Base-by-base conservation (phyloP, 2,113 vertebrate genomes). In the Pycnonotus jocosus region DNA sequence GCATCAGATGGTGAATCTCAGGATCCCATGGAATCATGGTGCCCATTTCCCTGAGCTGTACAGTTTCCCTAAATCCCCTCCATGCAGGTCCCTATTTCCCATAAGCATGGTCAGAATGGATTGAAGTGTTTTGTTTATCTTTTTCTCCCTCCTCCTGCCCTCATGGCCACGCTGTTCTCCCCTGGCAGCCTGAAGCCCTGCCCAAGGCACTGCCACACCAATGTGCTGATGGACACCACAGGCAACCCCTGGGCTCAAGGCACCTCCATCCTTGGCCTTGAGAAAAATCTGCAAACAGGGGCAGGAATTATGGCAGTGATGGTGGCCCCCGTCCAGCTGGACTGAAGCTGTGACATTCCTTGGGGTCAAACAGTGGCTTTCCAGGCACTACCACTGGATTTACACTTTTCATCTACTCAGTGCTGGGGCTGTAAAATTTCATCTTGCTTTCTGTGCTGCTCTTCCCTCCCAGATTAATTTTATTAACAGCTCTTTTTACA, bases 91-190 rank as follows among this genome's bases (percentile, higher is more conserved):
- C 10, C 1, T 2, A 3, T 18, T 79, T 72, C 81, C 93, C 8
- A 0, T 1, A 18, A n/a, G 11, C 1, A 0, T 2, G 42, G 14
- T 25, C 31, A 16, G 60, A 64, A 44, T 1, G 19, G 58, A 48
- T 5, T 11, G 0, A 4, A 57, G 54, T 3, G 20, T 2, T 51
- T 30, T 33, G 2, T 51, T 30, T 33, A 8, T 22, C 15, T 19
- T 30, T 37, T 12, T 5, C 50, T 18, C 9, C 71, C 58, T 62
- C 37, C 21, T 33, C n/a, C 42, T 35, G 74, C 47, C 45, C 51
- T 24, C 13, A 16, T 0, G 1, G 66, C 70, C 54, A 35, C 0
- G 0, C 44, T 23, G 37, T 0, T 40, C 33, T 17, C 12, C 12
- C 5, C 48, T 15, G 44, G 21, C n/a, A 53, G 78, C 25, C 2